A percentile compares a stretch with the other conserved stretches of the same genome.
These are phyloP conservation scores for Cartodere bifasciata DNA, from an alignment of 2,888 invertebrate species.

Conservation along the genomic window DNA sequence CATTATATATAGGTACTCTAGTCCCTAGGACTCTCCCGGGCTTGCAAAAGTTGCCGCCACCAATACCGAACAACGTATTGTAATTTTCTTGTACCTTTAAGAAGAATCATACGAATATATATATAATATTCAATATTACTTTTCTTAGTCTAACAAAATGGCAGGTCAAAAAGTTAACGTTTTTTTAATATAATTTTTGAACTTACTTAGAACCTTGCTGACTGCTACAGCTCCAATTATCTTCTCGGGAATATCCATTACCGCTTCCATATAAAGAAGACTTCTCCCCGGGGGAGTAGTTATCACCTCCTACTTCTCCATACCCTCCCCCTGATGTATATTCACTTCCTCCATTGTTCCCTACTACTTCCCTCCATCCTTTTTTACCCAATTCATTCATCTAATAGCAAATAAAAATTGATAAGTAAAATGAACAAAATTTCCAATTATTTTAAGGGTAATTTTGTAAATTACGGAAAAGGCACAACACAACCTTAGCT, in stretches of 20 bases:
- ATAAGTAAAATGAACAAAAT: conserved; percentile 6
- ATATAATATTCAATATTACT: no score
- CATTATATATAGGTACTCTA: no score
- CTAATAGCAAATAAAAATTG: conserved; percentile 29
- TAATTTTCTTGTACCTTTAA: no score
- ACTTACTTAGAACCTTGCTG: conserved; percentile 34
- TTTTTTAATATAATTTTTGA: conserved; percentile 3
- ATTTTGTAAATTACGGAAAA: conserved; percentile 1
- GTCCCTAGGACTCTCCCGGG: no score
- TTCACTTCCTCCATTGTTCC: conserved; percentile 22
- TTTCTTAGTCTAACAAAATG: no score
- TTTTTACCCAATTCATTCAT: conserved; percentile 54
- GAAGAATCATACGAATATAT: no score
- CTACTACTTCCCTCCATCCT: conserved; percentile 44
- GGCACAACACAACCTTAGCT: no score
- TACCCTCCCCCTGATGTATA: conserved; percentile 27
- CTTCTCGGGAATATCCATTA: conserved; percentile 27
- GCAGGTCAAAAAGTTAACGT: neutral
- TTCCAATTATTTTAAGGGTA: neutral
- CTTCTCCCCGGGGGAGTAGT: conserved; percentile 35
- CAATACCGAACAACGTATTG: no score
- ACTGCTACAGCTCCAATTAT: conserved; percentile 33
- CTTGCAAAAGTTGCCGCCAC: no score
- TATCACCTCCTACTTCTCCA: conserved; percentile 33
- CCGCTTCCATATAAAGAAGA: conserved; percentile 35